Base-by-base conservation (phyloP, 2,113 vertebrate genomes). In the Eulemur rufifrons region DNA sequence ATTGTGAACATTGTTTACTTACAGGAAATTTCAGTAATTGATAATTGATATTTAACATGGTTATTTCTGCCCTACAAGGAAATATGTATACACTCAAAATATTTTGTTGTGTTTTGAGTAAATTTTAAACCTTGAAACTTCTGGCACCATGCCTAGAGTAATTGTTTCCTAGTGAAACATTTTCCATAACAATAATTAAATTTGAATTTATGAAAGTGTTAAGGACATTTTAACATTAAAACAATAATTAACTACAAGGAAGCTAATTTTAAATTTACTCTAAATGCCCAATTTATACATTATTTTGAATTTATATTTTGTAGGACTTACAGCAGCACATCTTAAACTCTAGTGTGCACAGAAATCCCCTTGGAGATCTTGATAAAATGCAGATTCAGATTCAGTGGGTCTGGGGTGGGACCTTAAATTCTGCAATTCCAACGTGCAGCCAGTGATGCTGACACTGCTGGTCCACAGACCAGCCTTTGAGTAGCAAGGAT, bases 41-140 rank as follows among this genome's bases (percentile, higher is more conserved):
- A 97, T 97, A 94, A 96, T 4, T 98, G 66, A 97, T 98, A 82
- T 56, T 96, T 87, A 92, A 37, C 34, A 37, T 81, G 95, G 8
- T 12, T 96, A 97, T 98, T 97, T 96, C 78, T 92, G 52, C 66
- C 85, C 94, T 86, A 61, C 42, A 87, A 92, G 39, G 34, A 94
- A 97, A 94, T 97, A 97, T 93, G 96, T 92, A 96, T 88, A 42
- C 63, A 84, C 80, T 82, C 73, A 84, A 97, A 95, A 96, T 94
- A 97, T 98, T 98, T 97, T 94, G 82, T 81, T 97, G 76, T 20
- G 82, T 97, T 98, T 98, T 98, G 97, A 98, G 96, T 94, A 97
- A 42, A 45, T 97, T 96, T 97, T 97, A 93, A 97, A 98, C 88
- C 97, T 98, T 3, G 5, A 82, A 91, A 97, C 82, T 81, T 73